Base-by-base conservation (phyloP, 2,888 invertebrate species). In the Spodoptera exigua region DNA sequence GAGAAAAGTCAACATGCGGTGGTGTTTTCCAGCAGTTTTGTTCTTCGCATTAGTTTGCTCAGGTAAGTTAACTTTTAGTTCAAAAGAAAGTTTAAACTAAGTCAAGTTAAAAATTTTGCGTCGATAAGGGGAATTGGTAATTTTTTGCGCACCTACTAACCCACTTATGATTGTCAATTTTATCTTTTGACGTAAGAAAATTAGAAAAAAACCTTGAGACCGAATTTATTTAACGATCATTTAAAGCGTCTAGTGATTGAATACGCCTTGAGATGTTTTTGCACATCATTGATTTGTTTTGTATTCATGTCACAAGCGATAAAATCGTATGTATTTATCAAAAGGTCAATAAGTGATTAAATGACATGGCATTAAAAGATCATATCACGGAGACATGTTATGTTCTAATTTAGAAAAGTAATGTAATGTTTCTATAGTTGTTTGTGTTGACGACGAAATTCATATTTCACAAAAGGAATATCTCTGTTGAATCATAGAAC, bases 1-100 rank as follows among this genome's bases (percentile, higher is more conserved):
- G 67, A 70, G 39, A 67, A 66, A 71, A 68, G 65, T 55, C 83
- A 82, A 84, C 74, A 93, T 92, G 93, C 81, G 86, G 88, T 89
- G 89, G 91, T 76, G 80, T 62, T 68, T 81, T 54, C 70, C 76
- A 55, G 82, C 83, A 57, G 71, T 90, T 66, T 67, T 88, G 55
- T 76, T 89, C 57, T 61, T 80, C 81, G 75, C 84, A 65, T 74
- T 85, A 52, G 27, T 89, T 51, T 83, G 80, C 77, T 83, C 87
- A 82, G 93, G 93, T 87, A 68, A 34, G 60, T 63, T 21, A 54
- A 63, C 55, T 51, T 61, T 70, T 64, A 37, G 36, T 32, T 21
- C 16, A 12, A 45, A 46, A 16, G 2, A 32, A 66, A 58, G 34
- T 58, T 57, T 1, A 0, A 13, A n/a, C 34, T 36, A 34, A 48